Conservation (phyloP, 2,888 invertebrate species). For the Eristalis intricaria region DNA sequence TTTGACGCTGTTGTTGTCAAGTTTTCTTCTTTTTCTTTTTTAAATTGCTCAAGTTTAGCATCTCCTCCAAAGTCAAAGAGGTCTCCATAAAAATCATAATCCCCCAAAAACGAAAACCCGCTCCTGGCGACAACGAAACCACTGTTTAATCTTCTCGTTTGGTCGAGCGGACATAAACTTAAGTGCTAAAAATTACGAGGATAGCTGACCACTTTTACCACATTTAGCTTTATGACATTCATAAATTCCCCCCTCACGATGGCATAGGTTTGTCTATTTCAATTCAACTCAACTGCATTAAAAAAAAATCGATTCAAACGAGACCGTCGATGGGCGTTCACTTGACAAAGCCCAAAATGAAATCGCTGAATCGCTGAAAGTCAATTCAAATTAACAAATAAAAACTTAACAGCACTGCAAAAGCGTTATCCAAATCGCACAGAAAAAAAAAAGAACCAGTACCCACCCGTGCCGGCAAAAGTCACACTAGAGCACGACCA, state of each 20-base stretch:
- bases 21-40: no score
- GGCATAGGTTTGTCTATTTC: neutral
- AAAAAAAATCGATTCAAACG: neutral
- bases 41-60: no score
- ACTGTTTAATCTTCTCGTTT: neutral
- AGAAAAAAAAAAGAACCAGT: neutral
- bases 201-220: neutral
- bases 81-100: no score
- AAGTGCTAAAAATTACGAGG: neutral
- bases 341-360: constrained; percentile 10
- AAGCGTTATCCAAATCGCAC: constrained; percentile 14
- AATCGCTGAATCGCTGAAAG: constrained; percentile 4
- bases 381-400: constrained; percentile 45
- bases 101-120: no score
- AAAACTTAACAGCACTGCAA: constrained; percentile 16
- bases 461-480: neutral
- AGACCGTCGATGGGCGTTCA: constrained; percentile 6
- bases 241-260: neutral
- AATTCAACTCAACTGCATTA: neutral
- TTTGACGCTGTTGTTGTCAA: no score
- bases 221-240: neutral
- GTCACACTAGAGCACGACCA: constrained; percentile 18
- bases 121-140: no score
- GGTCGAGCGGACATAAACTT: neutral
- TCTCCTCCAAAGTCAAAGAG: no score